Base-by-base conservation (phyloP, 2,113 vertebrate genomes). In the Salminus brasiliensis region DNA sequence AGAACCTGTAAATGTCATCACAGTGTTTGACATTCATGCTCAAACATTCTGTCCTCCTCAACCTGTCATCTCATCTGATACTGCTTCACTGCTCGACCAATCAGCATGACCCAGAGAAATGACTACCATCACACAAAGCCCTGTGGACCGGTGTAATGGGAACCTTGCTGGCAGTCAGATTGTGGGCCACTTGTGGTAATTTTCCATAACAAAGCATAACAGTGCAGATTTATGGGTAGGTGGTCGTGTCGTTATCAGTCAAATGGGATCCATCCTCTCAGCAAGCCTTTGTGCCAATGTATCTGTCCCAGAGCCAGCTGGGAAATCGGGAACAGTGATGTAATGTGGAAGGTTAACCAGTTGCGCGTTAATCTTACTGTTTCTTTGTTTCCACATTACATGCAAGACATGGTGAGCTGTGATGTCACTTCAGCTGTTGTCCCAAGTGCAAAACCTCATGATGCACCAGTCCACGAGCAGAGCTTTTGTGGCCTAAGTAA, bases 181-280 rank as follows among this genome's bases (percentile, higher is more conserved):
- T 29, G 36, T 49, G 69, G 18, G n/a, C 53, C 59, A 65, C 45
- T 57, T 76, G 80, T 79, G 74, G 75, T 78, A 23, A 66, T 84
- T 85, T 87, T 88, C 87, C 84, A 88, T 69, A 53, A 78, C 78
- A 82, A 75, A 36, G 45, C 70, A 76, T 57, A 36, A 47, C 75
- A 83, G 66, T 15, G 34, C 36, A 41, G 65, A 27, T 77, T 65
- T 76, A 78, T 80, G 79, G 77, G 43, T 53, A 80, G 79, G 30
- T 41, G 63, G 57, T 57, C 2, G 30, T 60, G 69, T 60, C 4
- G 62, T 32, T 67, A 68, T 67, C 65, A 53, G 53, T 74, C 69
- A 81, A 78, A 41, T 32, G 11, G 18, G 55, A 18, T 59, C 53
- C 59, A 60, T 78, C 55, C 32, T 63, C 59, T 52, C 73, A 30